Base-by-base conservation (phyloP, 1,140 invertebrate genomes). In the Choristoneura fumiferana region DNA sequence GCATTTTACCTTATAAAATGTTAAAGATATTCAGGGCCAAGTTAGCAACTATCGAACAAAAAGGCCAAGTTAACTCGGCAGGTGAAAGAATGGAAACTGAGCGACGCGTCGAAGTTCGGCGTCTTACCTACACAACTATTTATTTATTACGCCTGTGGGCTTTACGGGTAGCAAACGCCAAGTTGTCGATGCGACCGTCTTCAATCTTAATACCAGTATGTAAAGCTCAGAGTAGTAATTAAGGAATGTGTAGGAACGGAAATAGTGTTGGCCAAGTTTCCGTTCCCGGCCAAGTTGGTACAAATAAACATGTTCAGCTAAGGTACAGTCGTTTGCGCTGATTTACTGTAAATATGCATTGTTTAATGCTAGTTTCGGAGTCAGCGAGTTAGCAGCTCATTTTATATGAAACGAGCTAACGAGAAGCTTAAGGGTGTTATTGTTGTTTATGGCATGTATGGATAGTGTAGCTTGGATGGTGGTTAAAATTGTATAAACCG, bases 231-330 rank as follows among this genome's bases (percentile, higher is more conserved):
- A 13, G 8, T 18, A 2, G 13, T n/a, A n/a, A 4, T 38, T 10
- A 5, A 6, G 34, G 34, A 17, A 10, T 55, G 9, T 38, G 17
- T 6, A 6, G 34, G 34, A 17, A 10, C 55, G 65, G 60, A 56
- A 57, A 57, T 62, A 58, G 39, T 53, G 59, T 60, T 37, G 56
- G 53, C 10, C 40, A 60, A 65, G 66, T 62, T 58, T 14, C 45
- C 35, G 54, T 40, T 22, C 15, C 10, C 12, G 36, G 29, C 54
- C 35, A 45, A 62, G 40, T 62, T 62, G 45, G 45, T 10, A 74
- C 70, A 78, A 78, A 76, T 78, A 78, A 78, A 78, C 73, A 78
- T 78, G 74, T 74, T 78, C 73, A 64, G 72, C 68, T 67, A 67
- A 78, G 62, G 59, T 67, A 63, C 45, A 60, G 62, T 68, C 60